Conservation (phyloP, 2,888 invertebrate genomes). For the Piscicola geometra region DNA sequence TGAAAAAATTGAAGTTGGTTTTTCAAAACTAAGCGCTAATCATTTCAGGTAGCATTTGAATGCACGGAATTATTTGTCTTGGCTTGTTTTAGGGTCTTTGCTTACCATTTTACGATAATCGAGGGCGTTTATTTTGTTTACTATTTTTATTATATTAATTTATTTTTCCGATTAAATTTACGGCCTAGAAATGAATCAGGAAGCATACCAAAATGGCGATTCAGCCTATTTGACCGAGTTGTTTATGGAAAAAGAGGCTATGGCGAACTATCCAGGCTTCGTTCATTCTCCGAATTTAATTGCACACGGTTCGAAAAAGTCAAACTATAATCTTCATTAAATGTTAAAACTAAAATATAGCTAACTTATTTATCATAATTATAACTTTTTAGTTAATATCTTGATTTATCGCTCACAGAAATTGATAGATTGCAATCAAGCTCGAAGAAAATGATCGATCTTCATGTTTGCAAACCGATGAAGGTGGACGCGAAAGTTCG, state of each 20-base stretch:
- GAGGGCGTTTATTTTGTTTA: constrained; percentile 21
- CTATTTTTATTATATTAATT: constrained; percentile 20
- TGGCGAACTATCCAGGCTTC: constrained; percentile 16
- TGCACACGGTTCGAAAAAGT: constrained; percentile 20
- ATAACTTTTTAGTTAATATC: background rate
- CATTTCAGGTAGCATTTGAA: constrained; percentile 6
- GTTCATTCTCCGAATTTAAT: constrained; percentile 25
- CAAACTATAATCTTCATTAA: background rate
- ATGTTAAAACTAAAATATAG: background rate
- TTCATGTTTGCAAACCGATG: constrained; percentile 42
- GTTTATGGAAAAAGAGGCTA: constrained; percentile 25
- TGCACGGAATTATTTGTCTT: background rate
- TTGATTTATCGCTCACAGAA: constrained; percentile 40
- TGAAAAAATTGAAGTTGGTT: too few relatives aligned
- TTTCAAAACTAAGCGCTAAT: too few relatives aligned
- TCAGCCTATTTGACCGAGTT: constrained; percentile 32
- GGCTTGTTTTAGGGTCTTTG: constrained; percentile 18
- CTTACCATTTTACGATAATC: constrained; percentile 32
- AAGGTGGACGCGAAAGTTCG: constrained; percentile 42
- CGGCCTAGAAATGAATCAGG: constrained; percentile 19
- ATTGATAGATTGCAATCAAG: constrained; percentile 43
- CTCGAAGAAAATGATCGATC: constrained; percentile 40
- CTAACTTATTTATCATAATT: background rate
- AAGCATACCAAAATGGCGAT: constrained; percentile 32
- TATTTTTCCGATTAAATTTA: constrained; percentile 23